A percentile compares a stretch with the other conserved stretches of the same genome.
Conservation (phyloP, 2,888 invertebrate genomes). For the Gymnocheta viridis region DNA sequence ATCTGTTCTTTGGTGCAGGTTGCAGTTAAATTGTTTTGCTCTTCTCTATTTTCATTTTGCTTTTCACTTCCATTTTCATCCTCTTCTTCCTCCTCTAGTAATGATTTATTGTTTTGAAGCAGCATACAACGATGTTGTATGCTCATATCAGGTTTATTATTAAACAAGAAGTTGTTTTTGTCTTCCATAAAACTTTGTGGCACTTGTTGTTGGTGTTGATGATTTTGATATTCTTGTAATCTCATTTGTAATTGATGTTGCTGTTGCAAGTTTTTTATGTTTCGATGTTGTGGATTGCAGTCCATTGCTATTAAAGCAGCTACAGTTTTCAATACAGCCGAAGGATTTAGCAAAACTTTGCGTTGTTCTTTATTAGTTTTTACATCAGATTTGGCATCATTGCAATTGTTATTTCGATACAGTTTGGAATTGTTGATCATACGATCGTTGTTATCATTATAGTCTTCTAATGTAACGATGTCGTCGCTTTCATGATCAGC, state of each 20-base stretch:
- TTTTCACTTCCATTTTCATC: slow-evolving; percentile 23
- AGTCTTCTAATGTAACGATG: slow-evolving; percentile 31
- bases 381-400: neutral
- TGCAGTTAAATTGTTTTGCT: slow-evolving; percentile 78
- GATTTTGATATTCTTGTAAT: slow-evolving; percentile 81
- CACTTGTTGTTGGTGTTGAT: slow-evolving; percentile 71
- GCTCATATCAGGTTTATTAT: slow-evolving; percentile 36
- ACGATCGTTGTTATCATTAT: slow-evolving; percentile 51
- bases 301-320: slow-evolving; percentile 79
- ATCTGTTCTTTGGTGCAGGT: slow-evolving; percentile 81
- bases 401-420: slow-evolving; percentile 56
- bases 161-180: slow-evolving; percentile 30
- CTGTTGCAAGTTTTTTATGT: slow-evolving; percentile 78
- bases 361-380: slow-evolving; percentile 5
- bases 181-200: slow-evolving; percentile 69
- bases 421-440: slow-evolving; percentile 39
- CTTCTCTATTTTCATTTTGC: slow-evolving; percentile 50
- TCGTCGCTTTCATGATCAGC: slow-evolving; percentile 75
- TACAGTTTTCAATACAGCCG: slow-evolving; percentile 80
- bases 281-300: slow-evolving; percentile 83
- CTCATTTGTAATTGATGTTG: slow-evolving; percentile 77
- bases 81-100: slow-evolving; percentile 44
- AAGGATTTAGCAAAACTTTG: slow-evolving; percentile 77
- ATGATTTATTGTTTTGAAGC: slow-evolving; percentile 32
- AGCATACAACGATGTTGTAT: slow-evolving; percentile 43